Percentiles rank a stretch among this genome's conserved stretches.
Conservation (phyloP, 2,797 vertebrate species). For the Pempheris klunzingeri region DNA sequence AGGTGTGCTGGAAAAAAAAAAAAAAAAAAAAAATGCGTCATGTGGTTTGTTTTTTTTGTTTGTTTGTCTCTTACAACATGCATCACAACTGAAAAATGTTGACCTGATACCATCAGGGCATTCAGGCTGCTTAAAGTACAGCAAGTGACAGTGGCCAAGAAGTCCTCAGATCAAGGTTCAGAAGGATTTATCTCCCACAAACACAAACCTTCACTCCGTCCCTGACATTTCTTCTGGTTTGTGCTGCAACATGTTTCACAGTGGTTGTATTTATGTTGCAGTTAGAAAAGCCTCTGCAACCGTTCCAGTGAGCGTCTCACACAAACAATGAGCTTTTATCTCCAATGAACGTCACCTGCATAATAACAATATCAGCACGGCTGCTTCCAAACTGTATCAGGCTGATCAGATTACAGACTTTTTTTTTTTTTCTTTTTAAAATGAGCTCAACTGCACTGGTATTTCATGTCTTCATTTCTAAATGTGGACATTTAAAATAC, state of each 20-base stretch:
- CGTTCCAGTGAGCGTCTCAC: slow-evolving; percentile 21
- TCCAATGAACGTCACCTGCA: slow-evolving; percentile 49
- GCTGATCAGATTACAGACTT: slow-evolving; percentile 10
- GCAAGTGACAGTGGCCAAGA: slow-evolving; percentile 31
- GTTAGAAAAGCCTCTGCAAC: slow-evolving; percentile 42
- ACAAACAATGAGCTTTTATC: slow-evolving; percentile 37
- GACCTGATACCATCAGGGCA: slow-evolving; percentile 54
- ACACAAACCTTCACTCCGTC: slow-evolving; percentile 45
- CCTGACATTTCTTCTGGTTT: slow-evolving; percentile 66
- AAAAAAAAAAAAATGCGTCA: slow-evolving; percentile 14
- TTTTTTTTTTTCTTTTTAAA: not conserved
- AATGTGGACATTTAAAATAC: slow-evolving; percentile 29
- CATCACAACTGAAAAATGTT: slow-evolving; percentile 45
- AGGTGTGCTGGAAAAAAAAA: slow-evolving; percentile 3
- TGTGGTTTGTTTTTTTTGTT: not conserved
- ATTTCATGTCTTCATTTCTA: slow-evolving; percentile 16
- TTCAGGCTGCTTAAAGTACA: slow-evolving; percentile 44
- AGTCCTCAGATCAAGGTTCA: slow-evolving; percentile 62
- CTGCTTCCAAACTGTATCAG: slow-evolving; percentile 24
- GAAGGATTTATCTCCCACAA: slow-evolving; percentile 59
- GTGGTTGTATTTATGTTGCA: slow-evolving; percentile 31
- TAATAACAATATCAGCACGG: slow-evolving; percentile 37
- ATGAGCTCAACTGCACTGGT: not conserved
- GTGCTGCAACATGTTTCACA: slow-evolving; percentile 42
- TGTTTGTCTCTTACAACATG: slow-evolving; percentile 12